Evolutionary conservation across 2,888 invertebrate species (phyloP).

Genomic region (Dendrolimus houi): DNA sequence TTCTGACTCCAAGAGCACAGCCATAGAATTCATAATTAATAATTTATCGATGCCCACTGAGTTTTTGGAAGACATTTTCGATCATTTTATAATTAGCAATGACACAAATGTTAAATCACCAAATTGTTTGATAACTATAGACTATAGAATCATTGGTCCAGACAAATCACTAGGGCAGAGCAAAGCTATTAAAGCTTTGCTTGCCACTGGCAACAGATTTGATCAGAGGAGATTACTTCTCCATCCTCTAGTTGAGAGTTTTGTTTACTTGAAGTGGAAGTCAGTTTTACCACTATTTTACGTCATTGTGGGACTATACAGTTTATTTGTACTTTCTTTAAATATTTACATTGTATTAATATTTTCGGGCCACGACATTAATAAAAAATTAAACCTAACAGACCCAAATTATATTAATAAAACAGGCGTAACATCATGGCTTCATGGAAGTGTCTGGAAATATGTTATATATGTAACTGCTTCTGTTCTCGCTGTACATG

Average conservation of each 20-base stretch:
- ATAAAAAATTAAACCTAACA: constrained; percentile 1
- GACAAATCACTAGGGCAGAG: background rate
- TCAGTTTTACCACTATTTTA: constrained; percentile 60
- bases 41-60: constrained; percentile 38
- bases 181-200: constrained; percentile 5
- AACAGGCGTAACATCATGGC: background rate
- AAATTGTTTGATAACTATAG: constrained; percentile 35
- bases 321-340: constrained; percentile 52
- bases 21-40: constrained; percentile 33
- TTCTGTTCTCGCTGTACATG: constrained; percentile 12
- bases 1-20: constrained; percentile 11
- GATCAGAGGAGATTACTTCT: constrained; percentile 53
- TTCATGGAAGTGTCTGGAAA: constrained; percentile 9
- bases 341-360: constrained; percentile 39
- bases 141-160: constrained; percentile 6
- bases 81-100: constrained; percentile 32
- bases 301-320: constrained; percentile 48
- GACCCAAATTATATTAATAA: too few species aligned
- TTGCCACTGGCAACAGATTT: constrained; percentile 4
- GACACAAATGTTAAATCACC: constrained; percentile 9
- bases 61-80: constrained; percentile 39
- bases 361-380: constrained; percentile 15
- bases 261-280: constrained; percentile 68
- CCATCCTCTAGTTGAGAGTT: constrained; percentile 70
- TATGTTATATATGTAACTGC: constrained; percentile 9